A percentile compares a stretch with the other conserved stretches of the same genome.
Evolutionary conservation across 2,113 vertebrate species (phyloP).

Genomic region (Hippotragus niger): DNA sequence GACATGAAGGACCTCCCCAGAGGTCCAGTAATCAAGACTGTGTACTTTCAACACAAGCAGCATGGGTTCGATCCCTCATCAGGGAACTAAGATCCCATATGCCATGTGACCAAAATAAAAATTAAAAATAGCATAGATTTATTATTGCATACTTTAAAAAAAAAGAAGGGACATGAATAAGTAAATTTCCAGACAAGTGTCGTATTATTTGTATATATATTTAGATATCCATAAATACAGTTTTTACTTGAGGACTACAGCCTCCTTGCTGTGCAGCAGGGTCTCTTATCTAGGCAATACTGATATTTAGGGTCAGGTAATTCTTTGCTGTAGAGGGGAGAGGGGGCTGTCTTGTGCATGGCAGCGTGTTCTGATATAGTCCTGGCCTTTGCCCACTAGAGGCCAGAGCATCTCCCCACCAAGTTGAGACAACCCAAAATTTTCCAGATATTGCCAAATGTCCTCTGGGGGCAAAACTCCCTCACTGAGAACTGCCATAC

Average conservation of each 20-base stretch:
- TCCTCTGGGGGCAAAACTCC: neutral
- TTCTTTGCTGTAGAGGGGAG: neutral
- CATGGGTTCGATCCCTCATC: neutral
- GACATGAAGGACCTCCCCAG: neutral
- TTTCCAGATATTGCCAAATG: neutral
- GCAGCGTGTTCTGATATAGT: neutral
- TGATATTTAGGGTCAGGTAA: neutral
- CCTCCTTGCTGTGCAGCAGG: neutral
- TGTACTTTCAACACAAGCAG: neutral
- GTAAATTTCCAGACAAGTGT: neutral
- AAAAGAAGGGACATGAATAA: neutral
- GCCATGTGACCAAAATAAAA: neutral
- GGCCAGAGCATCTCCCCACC: neutral
- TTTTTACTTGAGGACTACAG: neutral
- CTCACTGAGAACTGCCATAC: neutral
- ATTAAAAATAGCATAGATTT: neutral
- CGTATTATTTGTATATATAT: neutral
- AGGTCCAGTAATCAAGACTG: neutral
- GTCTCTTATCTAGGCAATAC: neutral
- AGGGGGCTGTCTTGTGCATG: rapidly evolving
- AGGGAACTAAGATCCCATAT: neutral
- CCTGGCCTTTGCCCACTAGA: neutral
- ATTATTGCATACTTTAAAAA: neutral
- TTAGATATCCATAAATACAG: neutral
- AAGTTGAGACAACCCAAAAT: neutral